These are phyloP conservation scores for Augochlora pura DNA, from an alignment of 1,140 invertebrate genomes.

Conservation along the genomic window DNA sequence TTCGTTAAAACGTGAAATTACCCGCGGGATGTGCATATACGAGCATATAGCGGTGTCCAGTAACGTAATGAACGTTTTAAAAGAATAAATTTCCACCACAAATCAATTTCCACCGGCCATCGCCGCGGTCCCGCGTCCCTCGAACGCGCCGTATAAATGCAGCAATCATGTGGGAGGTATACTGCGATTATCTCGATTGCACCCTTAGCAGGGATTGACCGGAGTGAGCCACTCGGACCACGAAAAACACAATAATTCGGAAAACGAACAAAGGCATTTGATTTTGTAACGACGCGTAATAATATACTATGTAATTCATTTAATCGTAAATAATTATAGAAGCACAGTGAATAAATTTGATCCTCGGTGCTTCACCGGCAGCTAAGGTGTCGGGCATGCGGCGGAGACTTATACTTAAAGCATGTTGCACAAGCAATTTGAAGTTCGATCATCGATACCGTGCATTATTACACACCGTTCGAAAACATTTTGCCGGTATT, in stretches of 20 bases:
- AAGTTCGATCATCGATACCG: conserved; percentile 34
- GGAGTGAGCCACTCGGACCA: not conserved
- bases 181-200: conserved; percentile 36
- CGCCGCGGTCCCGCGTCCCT: not conserved
- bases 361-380: conserved; percentile 21
- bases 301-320: conserved; percentile 54
- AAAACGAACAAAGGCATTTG: conserved; percentile 41
- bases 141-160: not conserved
- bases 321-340: conserved; percentile 59
- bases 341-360: conserved; percentile 41
- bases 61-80: not conserved
- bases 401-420: conserved; percentile 27
- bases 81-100: not conserved
- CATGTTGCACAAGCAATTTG: conserved; percentile 44
- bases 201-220: not conserved
- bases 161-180: conserved; percentile 34
- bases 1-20: not conserved
- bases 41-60: not conserved
- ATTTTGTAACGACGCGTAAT: conserved; percentile 41
- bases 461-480: conserved; percentile 40
- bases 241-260: conserved; percentile 39
- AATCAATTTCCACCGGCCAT: conserved; percentile 17
- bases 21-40: too few species aligned
- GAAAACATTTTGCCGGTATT: conserved; percentile 30
- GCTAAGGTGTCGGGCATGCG: conserved; percentile 34